Percentiles rank a stretch among this genome's conserved stretches.
Conservation (phyloP, 2,797 vertebrate genomes). For the Fistularia tabacaria region DNA sequence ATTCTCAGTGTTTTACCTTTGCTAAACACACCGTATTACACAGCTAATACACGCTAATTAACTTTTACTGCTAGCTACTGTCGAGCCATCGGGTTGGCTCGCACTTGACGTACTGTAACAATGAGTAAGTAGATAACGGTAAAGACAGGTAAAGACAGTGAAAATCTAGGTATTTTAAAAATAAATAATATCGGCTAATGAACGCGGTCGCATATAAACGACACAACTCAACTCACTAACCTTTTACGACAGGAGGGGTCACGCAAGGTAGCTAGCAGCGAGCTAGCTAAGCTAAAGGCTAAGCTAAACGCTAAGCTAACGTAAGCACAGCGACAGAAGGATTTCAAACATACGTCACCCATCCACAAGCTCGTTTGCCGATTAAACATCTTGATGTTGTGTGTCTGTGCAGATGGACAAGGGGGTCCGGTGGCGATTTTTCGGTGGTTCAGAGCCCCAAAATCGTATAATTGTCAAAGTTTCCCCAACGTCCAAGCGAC, state of each 20-base stretch:
- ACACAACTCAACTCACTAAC: not conserved
- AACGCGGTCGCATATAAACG: too few species aligned
- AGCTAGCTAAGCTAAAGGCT: conserved; percentile 6
- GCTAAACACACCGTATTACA: too few species aligned
- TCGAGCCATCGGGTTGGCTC: too few species aligned
- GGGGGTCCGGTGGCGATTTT: not conserved
- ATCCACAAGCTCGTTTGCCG: conserved; percentile 82
- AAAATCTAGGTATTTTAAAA: too few species aligned
- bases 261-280: conserved; percentile 9
- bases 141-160: too few species aligned
- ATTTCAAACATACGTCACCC: conserved; percentile 74
- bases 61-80: too few species aligned
- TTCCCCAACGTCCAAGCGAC: not conserved
- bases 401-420: not conserved
- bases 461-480: not conserved
- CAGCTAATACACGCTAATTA: too few species aligned
- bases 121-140: too few species aligned
- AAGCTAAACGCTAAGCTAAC: conserved; percentile 25
- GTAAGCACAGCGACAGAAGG: not conserved
- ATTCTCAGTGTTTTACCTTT: too few species aligned
- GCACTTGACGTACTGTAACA: too few species aligned
- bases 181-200: too few species aligned
- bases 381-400: conserved; percentile 72
- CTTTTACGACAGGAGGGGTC: too few species aligned
- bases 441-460: not conserved